phyloP scores from a whole-genome alignment of 2,113 vertebrate genomes.

The Xiphorhynchus elegans region DNA sequence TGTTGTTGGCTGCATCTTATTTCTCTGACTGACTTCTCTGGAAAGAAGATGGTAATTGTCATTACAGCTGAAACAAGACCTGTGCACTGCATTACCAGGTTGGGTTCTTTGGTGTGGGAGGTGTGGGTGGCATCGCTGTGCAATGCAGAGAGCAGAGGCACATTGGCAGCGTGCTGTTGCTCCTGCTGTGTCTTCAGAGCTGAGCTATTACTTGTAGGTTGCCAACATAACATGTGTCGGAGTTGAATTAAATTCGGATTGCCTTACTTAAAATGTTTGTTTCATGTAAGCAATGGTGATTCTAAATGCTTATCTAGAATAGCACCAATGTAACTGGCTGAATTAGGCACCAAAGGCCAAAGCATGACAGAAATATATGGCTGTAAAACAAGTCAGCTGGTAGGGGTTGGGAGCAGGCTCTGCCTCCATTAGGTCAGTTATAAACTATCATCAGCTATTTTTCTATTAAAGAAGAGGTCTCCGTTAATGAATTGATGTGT shows the following conservation, averaged over 20 bases:
- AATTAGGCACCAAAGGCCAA: not conserved
- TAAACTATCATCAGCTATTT: not conserved
- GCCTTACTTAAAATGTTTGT: not conserved
- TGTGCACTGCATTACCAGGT: fast-evolving
- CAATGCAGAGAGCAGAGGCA: not conserved
- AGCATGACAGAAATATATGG: not conserved
- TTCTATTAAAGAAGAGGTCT: constrained; percentile 34
- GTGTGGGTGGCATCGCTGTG: not conserved
- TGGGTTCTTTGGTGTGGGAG: not conserved
- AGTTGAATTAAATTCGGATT: not conserved
- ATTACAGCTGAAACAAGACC: not conserved
- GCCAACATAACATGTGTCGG: fast-evolving
- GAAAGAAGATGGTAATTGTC: not conserved
- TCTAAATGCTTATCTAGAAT: not conserved
- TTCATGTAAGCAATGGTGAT: not conserved
- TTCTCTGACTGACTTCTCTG: not conserved
- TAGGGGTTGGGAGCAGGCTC: not conserved
- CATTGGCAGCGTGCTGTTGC: not conserved
- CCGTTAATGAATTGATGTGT: constrained; percentile 52
- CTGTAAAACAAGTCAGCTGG: not conserved
- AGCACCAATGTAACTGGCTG: not conserved
- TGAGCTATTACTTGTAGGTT: not conserved
- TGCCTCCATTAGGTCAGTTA: constrained; percentile 9
- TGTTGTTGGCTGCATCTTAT: not conserved
- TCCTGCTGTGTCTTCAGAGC: not conserved